Evolutionary conservation across 2,113 vertebrate genomes (phyloP).

Genomic region (Zosterops pallidus): DNA sequence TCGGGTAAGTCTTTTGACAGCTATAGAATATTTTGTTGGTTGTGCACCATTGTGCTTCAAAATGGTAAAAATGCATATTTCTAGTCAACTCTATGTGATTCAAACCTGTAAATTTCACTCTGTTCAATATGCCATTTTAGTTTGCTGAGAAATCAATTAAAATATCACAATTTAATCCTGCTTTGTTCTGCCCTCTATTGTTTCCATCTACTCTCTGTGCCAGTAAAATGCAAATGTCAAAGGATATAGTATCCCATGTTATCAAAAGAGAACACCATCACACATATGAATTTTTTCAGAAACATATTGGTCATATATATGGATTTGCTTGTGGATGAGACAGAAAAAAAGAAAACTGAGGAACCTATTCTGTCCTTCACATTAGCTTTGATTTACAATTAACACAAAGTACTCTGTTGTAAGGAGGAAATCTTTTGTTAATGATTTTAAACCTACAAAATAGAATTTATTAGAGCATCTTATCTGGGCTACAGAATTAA

Average conservation of each 20-base stretch:
- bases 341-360: background rate
- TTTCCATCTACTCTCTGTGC: background rate
- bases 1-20: background rate
- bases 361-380: background rate
- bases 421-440: background rate
- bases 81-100: background rate
- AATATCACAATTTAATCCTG: background rate
- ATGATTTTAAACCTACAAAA: background rate
- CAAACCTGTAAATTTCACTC: background rate
- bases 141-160: background rate
- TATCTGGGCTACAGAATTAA: background rate
- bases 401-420: background rate
- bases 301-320: background rate
- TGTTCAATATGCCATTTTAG: background rate
- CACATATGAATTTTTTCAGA: background rate
- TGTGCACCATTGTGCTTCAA: rapidly evolving
- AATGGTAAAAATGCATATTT: background rate
- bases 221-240: background rate
- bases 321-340: background rate
- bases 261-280: background rate
- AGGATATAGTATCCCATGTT: background rate
- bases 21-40: background rate
- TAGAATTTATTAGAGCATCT: background rate
- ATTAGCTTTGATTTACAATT: background rate
- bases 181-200: background rate